phyloP scores from a whole-genome alignment of 2,113 vertebrate species.

The Propithecus coquereli region DNA sequence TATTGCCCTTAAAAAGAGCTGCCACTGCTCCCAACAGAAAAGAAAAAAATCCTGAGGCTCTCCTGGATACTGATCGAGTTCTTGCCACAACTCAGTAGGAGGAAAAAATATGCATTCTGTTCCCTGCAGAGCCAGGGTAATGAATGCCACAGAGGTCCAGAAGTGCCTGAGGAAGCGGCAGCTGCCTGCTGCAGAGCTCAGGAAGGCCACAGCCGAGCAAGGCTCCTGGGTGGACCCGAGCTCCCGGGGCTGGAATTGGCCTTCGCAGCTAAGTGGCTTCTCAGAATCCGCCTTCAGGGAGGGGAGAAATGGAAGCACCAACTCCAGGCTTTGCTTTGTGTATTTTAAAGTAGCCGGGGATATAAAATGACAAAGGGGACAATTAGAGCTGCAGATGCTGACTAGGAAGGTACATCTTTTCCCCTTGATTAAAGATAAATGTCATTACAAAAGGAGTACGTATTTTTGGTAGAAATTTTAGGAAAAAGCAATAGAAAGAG shows the following conservation, averaged over 20 bases:
- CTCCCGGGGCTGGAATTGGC: background rate
- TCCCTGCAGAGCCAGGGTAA: conserved; percentile 56
- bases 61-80: background rate
- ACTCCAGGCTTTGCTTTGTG: conserved; percentile 26
- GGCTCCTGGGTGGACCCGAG: background rate
- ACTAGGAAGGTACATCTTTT: background rate
- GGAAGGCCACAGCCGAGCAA: background rate
- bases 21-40: background rate
- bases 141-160: conserved; percentile 40
- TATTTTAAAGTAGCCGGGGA: conserved; percentile 38
- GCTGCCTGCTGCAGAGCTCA: background rate
- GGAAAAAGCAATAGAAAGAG: background rate
- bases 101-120: background rate
- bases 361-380: background rate
- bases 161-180: background rate
- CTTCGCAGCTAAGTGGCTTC: conserved; percentile 37
- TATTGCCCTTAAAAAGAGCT: background rate
- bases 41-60: background rate
- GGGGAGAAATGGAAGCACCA: background rate
- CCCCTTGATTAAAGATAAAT: background rate
- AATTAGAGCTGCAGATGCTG: background rate
- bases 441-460: background rate
- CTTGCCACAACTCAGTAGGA: background rate
- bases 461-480: background rate
- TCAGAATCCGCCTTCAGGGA: background rate